Evolutionary conservation across 2,797 vertebrate species (phyloP), one percentile per base, ranked within the genome.

Genomic region (Melanotaenia trifasciata): DNA sequence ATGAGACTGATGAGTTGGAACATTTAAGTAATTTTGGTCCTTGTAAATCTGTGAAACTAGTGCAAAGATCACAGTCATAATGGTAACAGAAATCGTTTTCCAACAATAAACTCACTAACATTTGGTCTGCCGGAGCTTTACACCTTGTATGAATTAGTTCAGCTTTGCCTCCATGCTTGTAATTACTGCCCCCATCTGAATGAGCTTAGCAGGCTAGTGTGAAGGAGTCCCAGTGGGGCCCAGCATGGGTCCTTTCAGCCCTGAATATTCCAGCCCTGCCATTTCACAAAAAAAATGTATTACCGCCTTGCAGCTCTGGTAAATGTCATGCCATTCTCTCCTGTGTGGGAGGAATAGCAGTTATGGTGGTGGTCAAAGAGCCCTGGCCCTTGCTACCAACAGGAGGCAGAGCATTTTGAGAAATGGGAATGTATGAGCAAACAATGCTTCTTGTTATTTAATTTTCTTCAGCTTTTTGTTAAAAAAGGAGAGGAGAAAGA

Each of bases 321-420:
- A 94, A 94, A 94, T 94, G 94, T 94, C 94, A 94, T 88, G 89
- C 85, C 90, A 93, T 93, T 93, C 92, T 93, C 90, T 84, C 80
- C 89, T 82, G 90, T 90, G 90, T 92, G 90, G 89, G 92, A 88
- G 86, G 90, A 92, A 90, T 78, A 60, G 87, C 81, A 85, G 84
- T 66, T 77, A 75, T 72, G 83, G 78, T 4, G 86, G 89, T 90
- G 89, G 92, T 90, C 91, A 92, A 89, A 89, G 87, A 90, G 75
- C 80, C 68, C 79, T 66, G 60, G 85, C 75, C 77, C 79, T 88
- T 71, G 65, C 56, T 80, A 88, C 83, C 89, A 87, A 89, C 89
- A 84, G 90, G 87, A 89, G 80, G 87, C 79, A 33, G 14, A 58
- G 69, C 85, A 67, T 89, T 87, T 85, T 77, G 73, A 86, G 73